Evolutionary conservation across 2,113 vertebrate species (phyloP).

Genomic region (Axis porcinus): DNA sequence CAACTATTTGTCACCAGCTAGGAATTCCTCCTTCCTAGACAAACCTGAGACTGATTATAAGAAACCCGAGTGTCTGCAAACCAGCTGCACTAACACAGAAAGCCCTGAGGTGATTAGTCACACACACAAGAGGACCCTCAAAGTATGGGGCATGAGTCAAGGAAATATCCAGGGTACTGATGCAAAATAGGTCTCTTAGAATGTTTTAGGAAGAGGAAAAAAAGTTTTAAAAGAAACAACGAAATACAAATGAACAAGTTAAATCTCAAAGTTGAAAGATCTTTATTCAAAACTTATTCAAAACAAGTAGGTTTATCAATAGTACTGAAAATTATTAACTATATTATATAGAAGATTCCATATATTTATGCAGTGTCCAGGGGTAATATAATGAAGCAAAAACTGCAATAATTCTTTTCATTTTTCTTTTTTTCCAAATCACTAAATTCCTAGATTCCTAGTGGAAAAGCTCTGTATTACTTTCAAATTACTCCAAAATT

Average conservation of each 20-base stretch:
- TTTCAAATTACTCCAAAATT: neutral
- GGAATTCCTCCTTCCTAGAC: neutral
- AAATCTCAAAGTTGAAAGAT: neutral
- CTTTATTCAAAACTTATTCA: constrained; percentile 34
- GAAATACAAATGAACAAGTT: neutral
- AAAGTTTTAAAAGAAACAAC: neutral
- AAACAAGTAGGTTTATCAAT: neutral
- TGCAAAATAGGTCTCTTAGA: constrained; percentile 25
- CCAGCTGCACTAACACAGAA: neutral
- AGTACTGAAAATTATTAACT: neutral
- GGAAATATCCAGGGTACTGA: neutral
- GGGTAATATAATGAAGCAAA: neutral
- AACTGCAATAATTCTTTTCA: neutral
- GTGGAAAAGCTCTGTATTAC: neutral
- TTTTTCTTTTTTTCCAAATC: neutral
- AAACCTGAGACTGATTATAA: neutral
- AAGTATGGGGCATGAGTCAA: neutral
- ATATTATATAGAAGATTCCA: neutral
- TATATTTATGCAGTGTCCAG: neutral
- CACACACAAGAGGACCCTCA: neutral
- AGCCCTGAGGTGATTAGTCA: neutral
- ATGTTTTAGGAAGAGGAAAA: neutral
- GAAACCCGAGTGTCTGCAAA: neutral
- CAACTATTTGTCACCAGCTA: neutral
- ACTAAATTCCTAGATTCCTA: neutral